Evolutionary conservation across 2,113 vertebrate species (phyloP).

Genomic region (Notarius lentiginosus): DNA sequence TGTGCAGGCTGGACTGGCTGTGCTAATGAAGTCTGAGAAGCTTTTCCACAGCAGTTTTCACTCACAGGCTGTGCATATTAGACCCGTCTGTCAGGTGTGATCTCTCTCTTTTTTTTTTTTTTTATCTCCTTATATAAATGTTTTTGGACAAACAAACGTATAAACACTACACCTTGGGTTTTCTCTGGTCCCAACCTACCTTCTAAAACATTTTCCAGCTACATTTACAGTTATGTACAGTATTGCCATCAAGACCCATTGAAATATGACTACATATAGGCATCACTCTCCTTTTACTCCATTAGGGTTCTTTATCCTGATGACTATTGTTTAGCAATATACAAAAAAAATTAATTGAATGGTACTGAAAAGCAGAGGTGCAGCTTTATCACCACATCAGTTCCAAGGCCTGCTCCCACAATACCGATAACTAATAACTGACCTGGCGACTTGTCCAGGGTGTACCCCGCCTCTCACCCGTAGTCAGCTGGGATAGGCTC

Average conservation of each 20-base stretch:
- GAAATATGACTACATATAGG: background rate
- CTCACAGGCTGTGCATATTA: conserved; percentile 92
- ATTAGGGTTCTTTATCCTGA: background rate
- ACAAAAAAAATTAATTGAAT: background rate
- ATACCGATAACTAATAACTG: too few species aligned
- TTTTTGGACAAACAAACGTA: background rate
- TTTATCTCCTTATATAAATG: background rate
- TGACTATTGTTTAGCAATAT: background rate
- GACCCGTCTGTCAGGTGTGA: conserved; percentile 85
- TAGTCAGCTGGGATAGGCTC: too few species aligned
- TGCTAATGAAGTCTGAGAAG: conserved; percentile 92
- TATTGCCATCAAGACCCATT: background rate
- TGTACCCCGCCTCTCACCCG: too few species aligned
- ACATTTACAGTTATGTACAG: background rate
- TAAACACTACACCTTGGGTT: background rate
- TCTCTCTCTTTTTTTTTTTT: too few species aligned
- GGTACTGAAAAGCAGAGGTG: background rate
- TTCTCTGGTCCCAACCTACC: background rate
- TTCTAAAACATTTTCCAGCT: background rate
- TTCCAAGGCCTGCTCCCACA: too few species aligned
- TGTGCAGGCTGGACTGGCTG: conserved; percentile 87
- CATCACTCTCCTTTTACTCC: background rate
- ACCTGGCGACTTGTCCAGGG: too few species aligned
- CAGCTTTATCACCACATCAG: background rate
- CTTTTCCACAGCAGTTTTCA: conserved; percentile 97